Evolutionary conservation across 2,113 vertebrate genomes (phyloP).

Genomic region (Cheilinus undulatus): DNA sequence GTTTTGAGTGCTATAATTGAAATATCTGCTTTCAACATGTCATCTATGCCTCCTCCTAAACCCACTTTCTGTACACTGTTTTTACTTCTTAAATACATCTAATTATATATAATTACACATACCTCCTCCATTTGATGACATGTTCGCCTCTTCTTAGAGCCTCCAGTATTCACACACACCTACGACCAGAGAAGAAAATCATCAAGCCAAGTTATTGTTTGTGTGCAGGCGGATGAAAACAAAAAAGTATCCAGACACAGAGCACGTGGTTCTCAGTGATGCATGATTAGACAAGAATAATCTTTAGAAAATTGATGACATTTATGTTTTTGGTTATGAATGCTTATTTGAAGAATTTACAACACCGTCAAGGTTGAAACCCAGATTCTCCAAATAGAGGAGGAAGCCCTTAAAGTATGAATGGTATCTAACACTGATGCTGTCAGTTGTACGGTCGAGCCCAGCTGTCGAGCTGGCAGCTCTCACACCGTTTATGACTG

Average conservation of each 20-base stretch:
- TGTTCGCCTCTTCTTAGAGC: conserved; percentile 1
- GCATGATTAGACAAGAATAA: conserved; percentile 1
- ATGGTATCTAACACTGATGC: conserved; percentile 15
- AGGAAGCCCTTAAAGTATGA: conserved; percentile 24
- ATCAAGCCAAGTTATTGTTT: conserved; percentile 33
- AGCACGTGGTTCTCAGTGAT: not conserved
- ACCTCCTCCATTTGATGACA: conserved; percentile 32
- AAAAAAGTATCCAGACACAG: not conserved
- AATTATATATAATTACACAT: conserved; percentile 43
- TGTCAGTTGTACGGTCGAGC: conserved; percentile 4
- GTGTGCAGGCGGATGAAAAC: conserved; percentile 6
- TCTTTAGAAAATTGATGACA: not conserved
- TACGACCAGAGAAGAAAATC: conserved; percentile 15
- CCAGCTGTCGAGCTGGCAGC: conserved; percentile 44
- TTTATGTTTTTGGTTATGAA: not conserved
- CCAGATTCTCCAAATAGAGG: not conserved
- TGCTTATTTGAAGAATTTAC: not conserved
- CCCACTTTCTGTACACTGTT: not conserved
- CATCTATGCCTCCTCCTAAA: conserved; percentile 19
- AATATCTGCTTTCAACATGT: conserved; percentile 21
- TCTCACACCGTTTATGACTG: conserved; percentile 1
- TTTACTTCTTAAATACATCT: conserved; percentile 36
- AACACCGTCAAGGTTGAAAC: not conserved
- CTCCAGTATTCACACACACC: not conserved
- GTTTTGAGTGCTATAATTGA: conserved; percentile 35